Evolutionary conservation across 2,888 invertebrate genomes (phyloP), one percentile per base, ranked within the genome.

Genomic region (Aradus depressus): DNA sequence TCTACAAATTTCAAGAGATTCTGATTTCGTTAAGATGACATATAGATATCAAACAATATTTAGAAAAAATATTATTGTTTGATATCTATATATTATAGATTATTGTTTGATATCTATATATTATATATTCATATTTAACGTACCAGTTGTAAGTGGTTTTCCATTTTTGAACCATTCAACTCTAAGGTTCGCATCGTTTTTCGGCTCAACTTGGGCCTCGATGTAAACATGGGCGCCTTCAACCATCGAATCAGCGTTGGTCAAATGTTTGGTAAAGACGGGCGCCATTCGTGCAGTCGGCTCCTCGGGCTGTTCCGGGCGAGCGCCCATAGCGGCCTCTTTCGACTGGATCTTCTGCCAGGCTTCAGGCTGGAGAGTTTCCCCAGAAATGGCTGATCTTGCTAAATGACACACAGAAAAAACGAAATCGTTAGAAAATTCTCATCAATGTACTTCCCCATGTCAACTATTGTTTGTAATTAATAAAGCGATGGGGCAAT

Each of bases 141-240:
- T 58, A 59, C 89, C 90, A 53, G 87, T 88, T 53, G 86, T 85
- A 16, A 91, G 72, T 1, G 86, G 76, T 39, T 85, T 70, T n/a
- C 90, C 88, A 65, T 91, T 92, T 65, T 90, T 90, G 68, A 85
- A 91, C 91, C 91, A 92, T 67, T 91, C 91, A 50, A 89, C 81
- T 53, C 82, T 76, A 32, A 91, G 72, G 64, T 90, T 84, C 0
- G 90, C 87, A 72, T 91, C 91, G 4, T 86, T 83, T 60, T 88
- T 76, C 10, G 92, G 92, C 64, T 91, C 90, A 10, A 92, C 89
- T 68, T 88, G 88, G 44, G 89, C 91, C 69, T 91, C 90, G 48
- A 92, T 68, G 62, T 81, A 80, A 2, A 91, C 83, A 63, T 86
- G 86, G 66, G 89, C 86, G 4, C 88, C 87, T 74, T 92, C 91